phyloP scores from a whole-genome alignment of 1,140 invertebrate genomes.

The Centruroides sculpturatus region DNA sequence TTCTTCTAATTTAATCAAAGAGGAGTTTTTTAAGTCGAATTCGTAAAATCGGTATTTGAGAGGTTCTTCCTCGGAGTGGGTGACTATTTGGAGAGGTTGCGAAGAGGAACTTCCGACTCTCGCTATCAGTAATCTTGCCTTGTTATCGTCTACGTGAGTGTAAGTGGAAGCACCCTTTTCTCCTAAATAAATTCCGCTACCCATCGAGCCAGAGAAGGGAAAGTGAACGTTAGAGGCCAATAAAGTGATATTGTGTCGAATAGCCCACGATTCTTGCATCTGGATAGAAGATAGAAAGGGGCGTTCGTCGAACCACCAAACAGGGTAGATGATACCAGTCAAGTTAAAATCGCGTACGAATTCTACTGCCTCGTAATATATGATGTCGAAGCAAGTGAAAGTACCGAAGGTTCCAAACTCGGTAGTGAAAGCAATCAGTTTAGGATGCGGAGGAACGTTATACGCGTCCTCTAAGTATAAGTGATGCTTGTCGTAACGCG shows the following conservation, averaged over 20 bases:
- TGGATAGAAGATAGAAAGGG: conserved; percentile 43
- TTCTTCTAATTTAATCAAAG: conserved; percentile 4
- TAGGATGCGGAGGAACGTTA: conserved; percentile 32
- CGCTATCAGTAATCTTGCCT: neutral
- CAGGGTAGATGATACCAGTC: conserved; percentile 51
- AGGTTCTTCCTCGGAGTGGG: neutral
- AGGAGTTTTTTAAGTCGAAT: neutral
- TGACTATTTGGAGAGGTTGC: neutral
- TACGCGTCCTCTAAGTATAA: conserved; percentile 41
- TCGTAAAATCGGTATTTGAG: conserved; percentile 3
- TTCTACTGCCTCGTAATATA: conserved; percentile 39
- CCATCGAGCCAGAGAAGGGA: conserved; percentile 18
- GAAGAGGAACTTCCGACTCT: neutral
- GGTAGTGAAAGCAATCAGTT: conserved; percentile 38
- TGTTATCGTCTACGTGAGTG: neutral
- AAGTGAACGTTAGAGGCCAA: conserved; percentile 39
- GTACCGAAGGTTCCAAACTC: conserved; percentile 44
- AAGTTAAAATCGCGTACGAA: conserved; percentile 36
- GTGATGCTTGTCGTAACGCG: conserved; percentile 62
- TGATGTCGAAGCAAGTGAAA: conserved; percentile 57
- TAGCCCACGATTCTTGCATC: conserved; percentile 39
- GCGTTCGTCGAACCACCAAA: conserved; percentile 54
- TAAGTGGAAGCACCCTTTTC: neutral
- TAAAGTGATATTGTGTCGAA: conserved; percentile 38
- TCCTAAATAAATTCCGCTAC: conserved; percentile 14